Base-by-base conservation (phyloP, 2,797 vertebrate genomes). In the Sebastolobus alascanus region DNA sequence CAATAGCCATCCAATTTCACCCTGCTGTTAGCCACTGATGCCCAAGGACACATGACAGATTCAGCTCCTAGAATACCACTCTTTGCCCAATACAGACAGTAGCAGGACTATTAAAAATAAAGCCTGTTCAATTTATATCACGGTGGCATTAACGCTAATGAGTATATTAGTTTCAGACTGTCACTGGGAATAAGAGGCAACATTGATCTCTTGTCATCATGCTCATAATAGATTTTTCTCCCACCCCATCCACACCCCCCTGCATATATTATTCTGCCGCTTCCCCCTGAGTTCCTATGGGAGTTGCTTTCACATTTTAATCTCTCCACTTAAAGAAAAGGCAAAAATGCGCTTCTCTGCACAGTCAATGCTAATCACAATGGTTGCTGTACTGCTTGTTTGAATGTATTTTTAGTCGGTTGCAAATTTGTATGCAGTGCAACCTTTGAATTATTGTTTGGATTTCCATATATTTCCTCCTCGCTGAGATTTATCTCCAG, bases 181-280 rank as follows among this genome's bases (percentile, higher is more conserved):
- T 94, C 91, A 92, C 84, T 83, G 74, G 88, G 90, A 94, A 92
- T 93, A 87, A 90, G 85, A 85, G 68, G 76, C 83, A 72, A 88
- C 91, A 93, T 91, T 94, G 93, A 94, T 94, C 92, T 92, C 84
- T 85, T 78, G 87, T 90, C 90, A 91, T 90, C 75, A 75, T 76
- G 66, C 77, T 90, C 82, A 84, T 89, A 92, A 93, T 91, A 89
- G 85, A 86, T 82, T 80, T 71, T 50, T 43, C 38, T 18, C 37
- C 29, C 12, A 11, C 11, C 73, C 18, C 50, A 16, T 3, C 46
- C 1, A 50, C 43, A 46, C 10, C 29, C 18, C 18, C 33, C 40
- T 80, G 79, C 77, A 79, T 86, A 88, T 73, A 92, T 93, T 90
- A 93, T 80, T 80, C 59, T 69, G 50, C 73, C 20, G 18, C 73